Conservation (phyloP, 2,797 vertebrate species). For the Argyrosomus regius region DNA sequence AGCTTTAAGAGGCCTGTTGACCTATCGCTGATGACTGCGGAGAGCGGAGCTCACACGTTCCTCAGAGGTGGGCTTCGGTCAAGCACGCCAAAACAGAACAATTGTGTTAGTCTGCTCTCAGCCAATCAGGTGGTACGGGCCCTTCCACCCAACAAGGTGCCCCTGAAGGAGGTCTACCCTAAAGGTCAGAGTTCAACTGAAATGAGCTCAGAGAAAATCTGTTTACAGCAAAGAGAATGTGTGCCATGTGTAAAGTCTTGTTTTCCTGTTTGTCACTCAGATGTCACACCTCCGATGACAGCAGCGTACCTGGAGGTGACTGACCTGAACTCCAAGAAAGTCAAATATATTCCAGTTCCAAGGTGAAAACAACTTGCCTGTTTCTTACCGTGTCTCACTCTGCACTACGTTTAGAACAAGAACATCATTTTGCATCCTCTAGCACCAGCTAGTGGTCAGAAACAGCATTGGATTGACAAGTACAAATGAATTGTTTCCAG, state of each 20-base stretch:
- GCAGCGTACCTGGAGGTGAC: conserved; percentile 96
- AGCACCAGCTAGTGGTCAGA: conserved; percentile 31
- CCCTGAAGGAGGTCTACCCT: conserved; percentile 92
- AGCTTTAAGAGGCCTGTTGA: conserved; percentile 89
- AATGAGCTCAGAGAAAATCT: neutral
- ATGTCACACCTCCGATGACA: conserved; percentile 89
- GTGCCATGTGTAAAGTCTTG: neutral
- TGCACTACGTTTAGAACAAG: neutral
- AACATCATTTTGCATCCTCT: neutral
- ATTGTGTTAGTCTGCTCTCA: conserved; percentile 89
- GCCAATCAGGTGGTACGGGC: conserved; percentile 94
- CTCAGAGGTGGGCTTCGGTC: conserved; percentile 84
- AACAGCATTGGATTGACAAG: neutral
- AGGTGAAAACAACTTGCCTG: conserved; percentile 83
- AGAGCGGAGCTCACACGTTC: conserved; percentile 73
- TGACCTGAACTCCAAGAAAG: conserved; percentile 94
- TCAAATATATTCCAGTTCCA: conserved; percentile 95
- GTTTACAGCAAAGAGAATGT: accelerated
- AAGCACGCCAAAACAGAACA: conserved; percentile 84
- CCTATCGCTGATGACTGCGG: conserved; percentile 77
- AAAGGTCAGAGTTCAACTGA: conserved; percentile 87
- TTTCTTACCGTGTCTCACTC: neutral
- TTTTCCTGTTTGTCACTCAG: conserved; percentile 76
- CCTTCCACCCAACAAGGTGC: conserved; percentile 90
- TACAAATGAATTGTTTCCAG: too few relatives aligned